Base-by-base conservation (phyloP, 2,113 vertebrate species). In the Lagenorhynchus albirostris region DNA sequence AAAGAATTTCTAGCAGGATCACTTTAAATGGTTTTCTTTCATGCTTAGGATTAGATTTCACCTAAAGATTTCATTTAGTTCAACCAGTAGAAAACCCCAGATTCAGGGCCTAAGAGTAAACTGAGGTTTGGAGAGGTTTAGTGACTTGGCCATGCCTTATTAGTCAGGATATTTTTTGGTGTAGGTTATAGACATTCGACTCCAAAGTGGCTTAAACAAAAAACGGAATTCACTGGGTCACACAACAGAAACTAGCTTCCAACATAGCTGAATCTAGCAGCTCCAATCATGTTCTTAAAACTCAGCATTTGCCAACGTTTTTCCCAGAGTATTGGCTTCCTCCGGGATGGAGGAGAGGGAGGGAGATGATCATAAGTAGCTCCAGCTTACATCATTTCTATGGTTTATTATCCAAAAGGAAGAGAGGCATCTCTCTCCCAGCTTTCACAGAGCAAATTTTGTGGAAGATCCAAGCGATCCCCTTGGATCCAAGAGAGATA, bases 61-160 rank as follows among this genome's bases (percentile, higher is more conserved):
- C 73, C 58, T 92, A 80, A 94, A 80, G 4, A 70, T 58, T 94
- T 94, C 20, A 86, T 41, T 93, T 95, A 70, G 63, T 95, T 91
- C 18, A 93, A 60, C 36, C 50, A 2, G 4, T 79, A 89, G 73
- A 62, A 86, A 90, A 77, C 76, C 31, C n/a, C 23, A 90, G 53
- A 83, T 96, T 82, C 36, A 82, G 8, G 11, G 17, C 20, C 70
- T 50, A 80, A 83, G 65, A 89, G 68, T 67, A 62, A 93, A 91
- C n/a, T 44, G 82, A 93, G 81, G 23, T 41, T 77, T 93, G 53
- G 20, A 50, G 44, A 85, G 50, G 77, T 73, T 83, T 84, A 96
- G 38, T 91, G 71, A 97, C 23, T 88, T 84, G 81, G 18, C 44
- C 50, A 44, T 62, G 68, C 26, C n/a, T 44, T 62, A 67, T 60